These are phyloP conservation scores for Petrocephalus zakoni DNA, from an alignment of 2,113 vertebrate genomes.

Conservation along the genomic window DNA sequence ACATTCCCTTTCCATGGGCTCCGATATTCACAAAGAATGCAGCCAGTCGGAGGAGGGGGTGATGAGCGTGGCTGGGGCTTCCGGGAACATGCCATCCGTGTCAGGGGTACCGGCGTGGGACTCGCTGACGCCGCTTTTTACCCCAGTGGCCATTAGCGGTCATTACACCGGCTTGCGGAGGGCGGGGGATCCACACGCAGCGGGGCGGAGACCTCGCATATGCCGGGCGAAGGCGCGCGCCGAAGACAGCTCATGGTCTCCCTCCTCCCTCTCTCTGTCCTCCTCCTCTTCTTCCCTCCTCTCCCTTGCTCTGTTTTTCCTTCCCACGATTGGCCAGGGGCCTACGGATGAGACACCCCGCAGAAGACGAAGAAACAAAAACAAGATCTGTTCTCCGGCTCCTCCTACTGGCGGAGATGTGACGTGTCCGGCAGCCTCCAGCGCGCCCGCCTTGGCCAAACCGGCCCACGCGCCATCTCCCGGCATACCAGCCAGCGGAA, in stretches of 20 bases:
- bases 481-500: not conserved
- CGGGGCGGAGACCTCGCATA: not conserved
- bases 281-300: not conserved
- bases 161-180: not conserved
- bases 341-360: not conserved
- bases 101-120: not conserved
- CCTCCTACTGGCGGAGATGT: no score
- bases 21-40: not conserved
- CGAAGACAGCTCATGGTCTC: not conserved
- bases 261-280: not conserved
- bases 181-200: not conserved
- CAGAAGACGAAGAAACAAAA: not conserved
- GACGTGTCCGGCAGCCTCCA: not conserved
- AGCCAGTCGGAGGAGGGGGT: not conserved
- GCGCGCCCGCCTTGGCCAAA: not conserved
- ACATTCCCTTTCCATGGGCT: slow-evolving; percentile 16
- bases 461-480: not conserved
- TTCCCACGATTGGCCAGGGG: not conserved
- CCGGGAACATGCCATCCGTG: not conserved
- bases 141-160: not conserved
- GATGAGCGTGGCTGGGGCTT: no score
- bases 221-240: not conserved
- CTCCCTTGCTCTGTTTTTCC: not conserved
- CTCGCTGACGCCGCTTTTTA: not conserved
- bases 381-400: not conserved